Evolutionary conservation across 2,113 vertebrate species (phyloP).

Genomic region (Tichodroma muraria): DNA sequence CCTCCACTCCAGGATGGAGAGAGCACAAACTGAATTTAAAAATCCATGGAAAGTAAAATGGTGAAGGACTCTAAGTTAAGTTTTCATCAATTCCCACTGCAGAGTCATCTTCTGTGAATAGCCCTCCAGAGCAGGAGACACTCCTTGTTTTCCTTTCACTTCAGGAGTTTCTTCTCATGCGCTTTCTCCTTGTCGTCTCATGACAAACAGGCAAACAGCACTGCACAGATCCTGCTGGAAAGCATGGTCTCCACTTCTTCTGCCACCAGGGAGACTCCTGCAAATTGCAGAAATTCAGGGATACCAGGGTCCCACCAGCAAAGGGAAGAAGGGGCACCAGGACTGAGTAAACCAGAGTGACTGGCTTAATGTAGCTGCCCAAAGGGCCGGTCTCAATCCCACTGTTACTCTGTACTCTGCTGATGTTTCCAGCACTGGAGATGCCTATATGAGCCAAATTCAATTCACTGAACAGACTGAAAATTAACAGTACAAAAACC

Average conservation of each 20-base stretch:
- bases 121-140: not conserved
- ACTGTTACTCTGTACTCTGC: not conserved
- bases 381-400: not conserved
- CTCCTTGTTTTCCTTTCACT: not conserved
- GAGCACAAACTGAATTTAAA: not conserved
- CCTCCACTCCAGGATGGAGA: not conserved
- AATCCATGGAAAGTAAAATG: not conserved
- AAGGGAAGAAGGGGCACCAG: not conserved
- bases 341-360: not conserved
- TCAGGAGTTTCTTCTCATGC: not conserved
- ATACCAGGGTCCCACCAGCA: not conserved
- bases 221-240: accelerated
- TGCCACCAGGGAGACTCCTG: not conserved
- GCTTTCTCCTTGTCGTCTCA: not conserved
- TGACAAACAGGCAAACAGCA: not conserved
- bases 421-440: not conserved
- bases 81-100: not conserved
- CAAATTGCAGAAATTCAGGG: not conserved
- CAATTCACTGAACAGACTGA: not conserved
- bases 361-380: not conserved
- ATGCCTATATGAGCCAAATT: not conserved
- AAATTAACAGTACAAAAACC: not conserved
- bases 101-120: not conserved
- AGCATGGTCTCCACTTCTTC: not conserved
- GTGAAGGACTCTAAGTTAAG: not conserved